phyloP scores from a whole-genome alignment of 1,140 invertebrate species.

The Halotydeus destructor region DNA sequence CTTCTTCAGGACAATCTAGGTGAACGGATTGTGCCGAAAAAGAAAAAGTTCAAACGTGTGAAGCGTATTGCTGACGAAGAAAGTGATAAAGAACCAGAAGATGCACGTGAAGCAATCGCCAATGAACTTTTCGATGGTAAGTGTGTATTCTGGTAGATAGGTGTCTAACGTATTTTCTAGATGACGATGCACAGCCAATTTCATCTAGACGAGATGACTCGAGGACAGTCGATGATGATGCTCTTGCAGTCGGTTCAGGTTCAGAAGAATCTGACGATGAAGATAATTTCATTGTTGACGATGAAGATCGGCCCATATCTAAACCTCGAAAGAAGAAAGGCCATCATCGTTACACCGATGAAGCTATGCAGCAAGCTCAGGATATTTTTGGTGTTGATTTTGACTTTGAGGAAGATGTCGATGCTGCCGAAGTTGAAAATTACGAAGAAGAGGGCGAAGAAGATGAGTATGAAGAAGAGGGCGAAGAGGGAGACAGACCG shows the following conservation, averaged over 20 bases:
- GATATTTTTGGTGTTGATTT: conserved; percentile 99
- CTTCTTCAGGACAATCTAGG: conserved; percentile 95
- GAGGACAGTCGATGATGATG: conserved; percentile 2
- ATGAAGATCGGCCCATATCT: conserved; percentile 73
- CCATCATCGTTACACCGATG: conserved; percentile 56
- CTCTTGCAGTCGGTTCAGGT: conserved; percentile 5
- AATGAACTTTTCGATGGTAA: conserved; percentile 56
- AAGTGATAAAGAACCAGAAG: conserved; percentile 24
- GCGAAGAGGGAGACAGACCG: conserved; percentile 28
- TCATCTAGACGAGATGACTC: conserved; percentile 1
- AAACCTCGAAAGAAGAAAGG: conserved; percentile 62
- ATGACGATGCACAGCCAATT: neutral
- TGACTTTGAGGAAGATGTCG: conserved; percentile 84
- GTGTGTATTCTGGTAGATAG: conserved; percentile 16
- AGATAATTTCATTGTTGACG: conserved; percentile 94
- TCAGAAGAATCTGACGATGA: conserved; percentile 34
- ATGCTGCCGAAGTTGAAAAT: conserved; percentile 52
- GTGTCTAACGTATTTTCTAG: neutral
- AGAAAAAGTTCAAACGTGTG: conserved; percentile 73
- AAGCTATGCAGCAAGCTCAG: conserved; percentile 86
- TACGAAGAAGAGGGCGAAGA: conserved; percentile 44
- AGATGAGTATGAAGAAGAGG: conserved; percentile 28
- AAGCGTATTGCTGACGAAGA: conserved; percentile 54
- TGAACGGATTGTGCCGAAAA: conserved; percentile 61
- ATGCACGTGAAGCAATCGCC: conserved; percentile 51